Base-by-base conservation (phyloP, 2,888 invertebrate species). In the Drosophila eohydei region DNA sequence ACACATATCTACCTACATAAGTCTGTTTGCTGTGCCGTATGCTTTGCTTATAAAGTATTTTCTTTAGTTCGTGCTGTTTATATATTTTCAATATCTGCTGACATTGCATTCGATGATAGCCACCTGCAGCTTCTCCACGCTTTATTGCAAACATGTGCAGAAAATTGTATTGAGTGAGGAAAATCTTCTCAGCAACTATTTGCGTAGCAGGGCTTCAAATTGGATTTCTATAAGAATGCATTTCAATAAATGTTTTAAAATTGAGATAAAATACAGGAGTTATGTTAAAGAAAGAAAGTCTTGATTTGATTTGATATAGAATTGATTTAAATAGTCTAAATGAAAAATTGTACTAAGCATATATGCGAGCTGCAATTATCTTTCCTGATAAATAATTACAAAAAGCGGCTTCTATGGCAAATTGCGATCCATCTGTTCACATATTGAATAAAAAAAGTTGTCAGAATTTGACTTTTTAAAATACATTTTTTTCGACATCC, bases 101-200 rank as follows among this genome's bases (percentile, higher is more conserved):
- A 88, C 73, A 70, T 71, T 78, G 80, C 88, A 66, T 51, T 28
- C 8, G 46, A 34, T 66, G 36, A 66, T 40, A 44, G 58, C 58
- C 69, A 65, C 70, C 50, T 65, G 43, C 51, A 26, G 46, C 48
- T 43, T 14, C n/a, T 34, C 9, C 21, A 12, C 26, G 34, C 41
- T 30, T 36, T 21, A 62, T 26, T 78, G 75, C 61, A 32, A 46
- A 44, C 43, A 65, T 48, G 51, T 59, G 48, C 38, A 43, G 6
- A 12, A 74, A 74, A 62, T 77, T 38, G 28, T 61, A 73, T 61
- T 55, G 61, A 41, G n/a, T 56, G 30, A 34, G 11, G 28, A 57
- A 36, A 38, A 32, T 46, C 38, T 6, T 16, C 1, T 11, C 5
- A 9, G n/a, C 9, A 9, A 43, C 21, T 30, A 14, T 21, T 40